A percentile compares a stretch with the other conserved stretches of the same genome.
These are phyloP conservation scores for Siniperca knerii DNA, from an alignment of 2,113 vertebrate species.

Conservation along the genomic window DNA sequence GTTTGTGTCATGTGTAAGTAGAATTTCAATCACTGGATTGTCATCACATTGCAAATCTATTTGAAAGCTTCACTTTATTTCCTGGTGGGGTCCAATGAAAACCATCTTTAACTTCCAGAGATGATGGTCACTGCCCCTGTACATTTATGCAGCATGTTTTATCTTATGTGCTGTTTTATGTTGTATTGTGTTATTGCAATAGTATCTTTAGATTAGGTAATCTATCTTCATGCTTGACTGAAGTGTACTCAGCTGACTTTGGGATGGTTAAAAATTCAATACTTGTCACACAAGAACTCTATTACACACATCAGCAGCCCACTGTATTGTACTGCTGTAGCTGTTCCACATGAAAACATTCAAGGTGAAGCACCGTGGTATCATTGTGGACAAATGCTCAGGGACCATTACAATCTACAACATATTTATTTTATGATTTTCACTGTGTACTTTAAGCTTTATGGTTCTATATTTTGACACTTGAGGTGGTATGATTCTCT, in stretches of 20 bases:
- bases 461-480: not conserved
- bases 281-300: slow-evolving; percentile 35
- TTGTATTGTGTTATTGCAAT: not conserved
- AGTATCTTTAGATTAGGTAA: slow-evolving; percentile 19
- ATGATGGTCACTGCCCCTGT: not conserved
- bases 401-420: slow-evolving; percentile 19
- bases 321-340: slow-evolving; percentile 1
- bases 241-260: slow-evolving; percentile 5
- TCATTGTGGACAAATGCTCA: slow-evolving; percentile 29
- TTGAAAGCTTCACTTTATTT: not conserved
- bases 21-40: not conserved
- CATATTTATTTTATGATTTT: slow-evolving; percentile 42
- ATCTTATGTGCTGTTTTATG: not conserved
- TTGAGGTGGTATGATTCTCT: not conserved
- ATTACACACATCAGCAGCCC: slow-evolving; percentile 36
- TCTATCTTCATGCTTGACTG: slow-evolving; percentile 37
- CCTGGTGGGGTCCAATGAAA: not conserved
- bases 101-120: not conserved
- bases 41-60: not conserved
- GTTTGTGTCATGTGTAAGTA: not conserved
- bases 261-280: slow-evolving; percentile 42
- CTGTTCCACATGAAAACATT: slow-evolving; percentile 37
- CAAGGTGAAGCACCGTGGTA: not conserved
- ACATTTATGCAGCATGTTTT: not conserved
- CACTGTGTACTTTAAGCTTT: not conserved